These are phyloP conservation scores for Oceanites oceanicus DNA, from an alignment of 2,113 vertebrate genomes.

Conservation along the genomic window DNA sequence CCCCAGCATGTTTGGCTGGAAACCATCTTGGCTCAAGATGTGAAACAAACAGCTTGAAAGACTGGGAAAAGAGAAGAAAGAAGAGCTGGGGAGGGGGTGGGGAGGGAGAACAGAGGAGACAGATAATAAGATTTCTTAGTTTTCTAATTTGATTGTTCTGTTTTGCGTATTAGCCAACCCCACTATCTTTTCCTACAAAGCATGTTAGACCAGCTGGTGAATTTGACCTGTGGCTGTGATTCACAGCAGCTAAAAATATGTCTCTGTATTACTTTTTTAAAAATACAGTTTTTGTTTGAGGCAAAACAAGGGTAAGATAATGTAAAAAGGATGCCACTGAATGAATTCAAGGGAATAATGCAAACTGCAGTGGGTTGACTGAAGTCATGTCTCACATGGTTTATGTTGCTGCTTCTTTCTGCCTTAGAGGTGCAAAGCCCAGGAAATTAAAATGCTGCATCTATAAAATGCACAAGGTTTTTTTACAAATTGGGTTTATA, in stretches of 20 bases:
- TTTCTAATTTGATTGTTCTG: neutral
- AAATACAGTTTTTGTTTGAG: neutral
- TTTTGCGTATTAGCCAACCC: neutral
- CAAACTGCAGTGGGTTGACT: neutral
- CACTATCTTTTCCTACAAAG: neutral
- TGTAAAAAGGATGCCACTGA: neutral
- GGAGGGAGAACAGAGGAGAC: neutral
- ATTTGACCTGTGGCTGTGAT: neutral
- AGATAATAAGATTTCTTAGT: neutral
- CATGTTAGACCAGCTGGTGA: neutral
- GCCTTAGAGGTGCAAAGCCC: neutral
- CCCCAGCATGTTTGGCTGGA: neutral
- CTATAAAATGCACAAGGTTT: neutral
- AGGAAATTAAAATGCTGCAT: constrained; percentile 25
- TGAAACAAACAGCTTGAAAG: neutral
- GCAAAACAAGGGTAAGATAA: neutral
- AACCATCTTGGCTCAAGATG: neutral
- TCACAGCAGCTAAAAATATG: constrained; percentile 5
- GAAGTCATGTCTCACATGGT: neutral
- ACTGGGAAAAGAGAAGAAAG: neutral
- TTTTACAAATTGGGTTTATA: neutral
- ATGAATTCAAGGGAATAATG: neutral
- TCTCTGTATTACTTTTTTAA: neutral
- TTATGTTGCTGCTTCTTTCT: neutral
- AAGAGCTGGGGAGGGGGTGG: neutral